A percentile compares a stretch with the other conserved stretches of the same genome.
Conservation (phyloP, 2,888 invertebrate species). For the Eulithis testata region DNA sequence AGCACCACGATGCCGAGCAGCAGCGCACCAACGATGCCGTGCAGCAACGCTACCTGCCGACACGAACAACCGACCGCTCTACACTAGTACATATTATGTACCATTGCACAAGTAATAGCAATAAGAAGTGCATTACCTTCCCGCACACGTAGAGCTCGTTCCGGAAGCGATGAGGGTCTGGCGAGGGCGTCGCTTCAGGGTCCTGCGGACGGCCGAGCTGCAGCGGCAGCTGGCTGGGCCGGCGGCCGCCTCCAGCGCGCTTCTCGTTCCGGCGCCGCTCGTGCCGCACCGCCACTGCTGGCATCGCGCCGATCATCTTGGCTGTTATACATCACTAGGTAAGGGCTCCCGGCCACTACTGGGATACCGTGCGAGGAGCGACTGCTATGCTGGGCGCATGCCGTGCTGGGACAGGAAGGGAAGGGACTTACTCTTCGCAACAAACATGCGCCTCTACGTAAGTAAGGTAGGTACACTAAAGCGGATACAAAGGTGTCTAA, state of each 20-base stretch:
- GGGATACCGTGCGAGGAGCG: slow-evolving; percentile 9
- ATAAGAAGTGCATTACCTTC: slow-evolving; percentile 76
- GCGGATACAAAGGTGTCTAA: no score
- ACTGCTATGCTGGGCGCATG: background rate
- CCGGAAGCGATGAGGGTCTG: slow-evolving; percentile 82
- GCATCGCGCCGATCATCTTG: slow-evolving; percentile 94
- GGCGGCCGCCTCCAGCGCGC: slow-evolving; percentile 83
- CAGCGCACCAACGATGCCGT: slow-evolving; percentile 89
- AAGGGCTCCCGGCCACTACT: slow-evolving; percentile 23
- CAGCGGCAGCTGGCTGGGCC: slow-evolving; percentile 88
- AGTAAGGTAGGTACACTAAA: no score
- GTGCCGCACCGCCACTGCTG: slow-evolving; percentile 93
- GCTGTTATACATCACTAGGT: slow-evolving; percentile 55
- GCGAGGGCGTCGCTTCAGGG: slow-evolving; percentile 87
- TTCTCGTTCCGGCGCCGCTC: slow-evolving; percentile 91
- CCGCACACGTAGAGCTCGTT: slow-evolving; percentile 90
- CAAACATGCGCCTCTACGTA: no score
- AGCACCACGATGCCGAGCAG: slow-evolving; percentile 89
- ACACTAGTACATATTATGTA: no score
- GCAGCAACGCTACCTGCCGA: slow-evolving; percentile 88
- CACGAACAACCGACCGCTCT: slow-evolving; percentile 6
- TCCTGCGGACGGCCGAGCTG: slow-evolving; percentile 86
- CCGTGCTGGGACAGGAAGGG: background rate
- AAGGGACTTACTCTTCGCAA: no score
- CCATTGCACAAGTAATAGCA: no score